Evolutionary conservation across 2,888 invertebrate genomes (phyloP), one percentile per base, ranked within the genome.

Genomic region (Drosophila fungiperda): DNA sequence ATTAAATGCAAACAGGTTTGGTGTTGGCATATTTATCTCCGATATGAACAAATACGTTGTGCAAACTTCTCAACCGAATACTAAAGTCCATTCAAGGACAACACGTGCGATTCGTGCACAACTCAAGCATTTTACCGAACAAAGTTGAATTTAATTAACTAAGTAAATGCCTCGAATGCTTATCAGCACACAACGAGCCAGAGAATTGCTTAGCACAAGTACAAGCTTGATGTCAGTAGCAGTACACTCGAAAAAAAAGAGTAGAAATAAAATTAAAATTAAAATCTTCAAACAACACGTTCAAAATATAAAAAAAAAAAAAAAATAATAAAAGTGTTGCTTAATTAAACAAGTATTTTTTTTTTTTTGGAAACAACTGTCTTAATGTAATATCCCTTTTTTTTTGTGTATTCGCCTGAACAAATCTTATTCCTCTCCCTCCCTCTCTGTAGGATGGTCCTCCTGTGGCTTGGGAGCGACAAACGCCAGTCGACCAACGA

Each of bases 141-240:
- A 73, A 80, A 80, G 80, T 79, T 84, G 80, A 87, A 90, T 89
- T 90, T 90, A 90, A 90, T 90, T 90, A 90, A 90, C 89, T 89
- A 89, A 87, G 87, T 87, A 87, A 90, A 90, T 87, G 89, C 76
- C 68, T 73, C 48, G 45, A 57, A 70, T 82, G 70, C 76, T 78
- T 87, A 87, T 83, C 75, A 68, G 59, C 52, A 68, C 68, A 66
- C 48, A 53, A 50, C 36, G 54, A 54, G 54, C 70, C 69, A 62
- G 71, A 72, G 75, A 73, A 72, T 69, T 69, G 76, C 67, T 66
- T 78, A 76, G 84, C 76, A 76, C 69, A 77, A 72, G 80, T 78
- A 82, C 73, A 87, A 82, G 78, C 69, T 73, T 76, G 64, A 68
- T 76, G 73, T 72, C 73, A 74, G 70, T 65, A 76, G 68, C 38